Evolutionary conservation across 2,888 invertebrate species (phyloP).

Genomic region (Diarsia mendica): DNA sequence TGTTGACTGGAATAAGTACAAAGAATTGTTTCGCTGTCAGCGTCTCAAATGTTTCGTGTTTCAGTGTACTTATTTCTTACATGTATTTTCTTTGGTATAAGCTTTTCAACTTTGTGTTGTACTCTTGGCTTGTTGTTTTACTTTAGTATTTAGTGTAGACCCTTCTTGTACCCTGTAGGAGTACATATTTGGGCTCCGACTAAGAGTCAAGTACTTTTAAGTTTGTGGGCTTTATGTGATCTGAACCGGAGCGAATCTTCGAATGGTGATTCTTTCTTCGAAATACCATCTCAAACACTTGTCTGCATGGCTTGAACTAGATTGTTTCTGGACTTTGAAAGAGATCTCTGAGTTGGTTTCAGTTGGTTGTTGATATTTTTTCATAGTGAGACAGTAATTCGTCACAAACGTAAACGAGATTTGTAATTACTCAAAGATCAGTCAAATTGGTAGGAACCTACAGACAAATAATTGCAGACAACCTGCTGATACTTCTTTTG

Average conservation of each 20-base stretch:
- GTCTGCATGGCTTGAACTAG: background rate
- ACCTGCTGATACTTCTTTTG: too few relatives aligned
- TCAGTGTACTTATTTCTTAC: conserved; percentile 35
- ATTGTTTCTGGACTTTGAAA: background rate
- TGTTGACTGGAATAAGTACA: conserved; percentile 47
- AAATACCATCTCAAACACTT: background rate
- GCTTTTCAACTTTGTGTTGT: conserved; percentile 34
- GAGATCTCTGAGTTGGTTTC: background rate
- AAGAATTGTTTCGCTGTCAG: conserved; percentile 28
- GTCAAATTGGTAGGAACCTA: too few relatives aligned
- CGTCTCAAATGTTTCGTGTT: conserved; percentile 28
- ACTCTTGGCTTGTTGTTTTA: conserved; percentile 20
- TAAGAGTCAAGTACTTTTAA: background rate
- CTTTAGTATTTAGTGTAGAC: conserved; percentile 23
- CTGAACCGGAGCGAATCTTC: background rate
- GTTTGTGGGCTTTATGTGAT: background rate
- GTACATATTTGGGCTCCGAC: conserved; percentile 16
- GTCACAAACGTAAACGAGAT: background rate
- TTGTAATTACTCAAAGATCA: background rate
- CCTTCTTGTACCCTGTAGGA: conserved; percentile 4
- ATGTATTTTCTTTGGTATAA: conserved; percentile 18
- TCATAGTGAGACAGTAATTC: background rate
- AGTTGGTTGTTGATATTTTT: background rate
- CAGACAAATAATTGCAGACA: background rate
- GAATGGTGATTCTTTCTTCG: background rate